Evolutionary conservation across 2,888 invertebrate genomes (phyloP), one percentile per base, ranked within the genome.

Genomic region (Altica lythri): DNA sequence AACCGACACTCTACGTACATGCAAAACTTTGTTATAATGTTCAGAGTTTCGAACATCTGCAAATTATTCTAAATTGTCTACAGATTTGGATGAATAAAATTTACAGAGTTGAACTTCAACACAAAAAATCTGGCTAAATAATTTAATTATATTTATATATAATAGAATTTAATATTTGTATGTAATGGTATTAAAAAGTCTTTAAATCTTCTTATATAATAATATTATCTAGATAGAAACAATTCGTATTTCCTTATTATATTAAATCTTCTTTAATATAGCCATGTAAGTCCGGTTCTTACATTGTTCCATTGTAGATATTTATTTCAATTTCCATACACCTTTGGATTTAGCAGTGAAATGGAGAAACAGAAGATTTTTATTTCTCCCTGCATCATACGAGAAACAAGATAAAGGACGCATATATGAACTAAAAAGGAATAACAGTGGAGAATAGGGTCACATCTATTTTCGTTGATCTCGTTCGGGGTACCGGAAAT

Each of bases 321-420:
- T 74, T 73, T 72, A 68, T 74, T 73, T 74, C 74, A 73, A 74
- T 74, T 73, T 72, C 68, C 68, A 66, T 69, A 67, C 62, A 68
- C 69, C 63, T n/a, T n/a, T 60, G 70, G 70, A 71, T 72, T 71
- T 71, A 66, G 67, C 68, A 68, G 56, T 61, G 67, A 62, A 57
- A 57, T 62, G 63, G 61, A 59, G 68, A 66, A 71, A 70, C 68
- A 66, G 69, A 68, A 72, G 70, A 72, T 71, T 73, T 72, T 72
- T 72, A 71, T 72, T 70, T 65, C 66, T 66, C 2, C 61, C 49
- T 56, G 56, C 63, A 67, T 66, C 66, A 65, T 60, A 49, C 40
- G 30, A 22, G 18, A 37, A 60, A 57, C 62, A 59, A 66, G 66
- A 68, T 67, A 65, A 64, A 59, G 65, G 59, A 63, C 59, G 51